Evolutionary conservation across 1,140 invertebrate species (phyloP).

Genomic region (Zophobas morio): DNA sequence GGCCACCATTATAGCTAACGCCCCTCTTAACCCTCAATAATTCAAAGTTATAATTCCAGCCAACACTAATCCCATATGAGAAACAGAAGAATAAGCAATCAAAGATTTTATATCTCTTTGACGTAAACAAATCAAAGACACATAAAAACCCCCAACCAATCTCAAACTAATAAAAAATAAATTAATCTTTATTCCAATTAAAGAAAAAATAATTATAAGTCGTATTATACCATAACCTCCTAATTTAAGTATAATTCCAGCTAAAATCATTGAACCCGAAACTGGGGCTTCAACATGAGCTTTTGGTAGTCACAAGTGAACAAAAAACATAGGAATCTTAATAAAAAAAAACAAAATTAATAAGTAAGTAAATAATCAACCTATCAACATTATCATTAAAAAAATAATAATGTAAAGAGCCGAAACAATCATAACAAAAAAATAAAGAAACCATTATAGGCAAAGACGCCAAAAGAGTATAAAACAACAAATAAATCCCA

Average conservation of each 20-base stretch:
- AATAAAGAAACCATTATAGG: conserved; percentile 73
- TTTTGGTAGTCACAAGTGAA: conserved; percentile 81
- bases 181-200: conserved; percentile 68
- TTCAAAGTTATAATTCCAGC: conserved; percentile 68
- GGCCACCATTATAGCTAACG: conserved; percentile 74
- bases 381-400: conserved; percentile 67
- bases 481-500: conserved; percentile 75
- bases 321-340: conserved; percentile 78
- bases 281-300: conserved; percentile 83
- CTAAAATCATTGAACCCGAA: conserved; percentile 80
- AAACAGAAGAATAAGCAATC: conserved; percentile 76
- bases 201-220: conserved; percentile 67
- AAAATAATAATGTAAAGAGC: conserved; percentile 69
- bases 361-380: conserved; percentile 70
- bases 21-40: conserved; percentile 69
- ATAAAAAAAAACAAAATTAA: conserved; percentile 76
- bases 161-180: conserved; percentile 70
- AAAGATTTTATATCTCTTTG: conserved; percentile 75
- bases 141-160: conserved; percentile 71
- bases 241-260: conserved; percentile 79
- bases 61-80: conserved; percentile 74
- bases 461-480: conserved; percentile 75
- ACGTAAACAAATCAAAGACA: conserved; percentile 74
- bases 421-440: conserved; percentile 68
- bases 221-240: conserved; percentile 76